Evolutionary conservation across 2,113 vertebrate genomes (phyloP).

Genomic region (Cheilinus undulatus): DNA sequence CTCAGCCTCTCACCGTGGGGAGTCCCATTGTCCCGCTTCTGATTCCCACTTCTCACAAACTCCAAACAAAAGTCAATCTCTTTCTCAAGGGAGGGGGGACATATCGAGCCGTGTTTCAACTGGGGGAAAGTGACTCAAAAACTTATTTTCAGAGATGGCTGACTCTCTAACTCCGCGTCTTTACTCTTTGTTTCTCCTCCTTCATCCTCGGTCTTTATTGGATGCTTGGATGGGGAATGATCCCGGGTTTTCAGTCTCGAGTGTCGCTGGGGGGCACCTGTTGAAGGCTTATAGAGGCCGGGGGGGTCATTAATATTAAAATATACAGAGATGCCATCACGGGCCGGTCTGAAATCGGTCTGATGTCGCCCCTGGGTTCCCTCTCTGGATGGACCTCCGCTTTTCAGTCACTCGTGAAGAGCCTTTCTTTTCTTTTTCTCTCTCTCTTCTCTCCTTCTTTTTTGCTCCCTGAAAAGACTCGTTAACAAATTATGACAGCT

Average conservation of each 20-base stretch:
- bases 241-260: conserved; percentile 62
- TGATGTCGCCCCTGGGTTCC: conserved; percentile 86
- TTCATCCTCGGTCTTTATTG: conserved; percentile 59
- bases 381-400: conserved; percentile 81
- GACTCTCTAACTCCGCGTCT: conserved; percentile 77
- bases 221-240: conserved; percentile 62
- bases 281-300: conserved; percentile 78
- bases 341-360: conserved; percentile 87
- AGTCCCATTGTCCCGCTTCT: conserved; percentile 99
- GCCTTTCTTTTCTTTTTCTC: conserved; percentile 75
- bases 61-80: conserved; percentile 99
- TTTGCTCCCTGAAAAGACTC: conserved; percentile 81
- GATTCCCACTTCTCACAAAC: conserved; percentile 99
- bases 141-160: conserved; percentile 76
- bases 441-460: conserved; percentile 75
- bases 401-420: conserved; percentile 82
- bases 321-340: conserved; percentile 90
- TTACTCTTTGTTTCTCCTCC: conserved; percentile 63
- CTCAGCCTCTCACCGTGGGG: conserved; percentile 96
- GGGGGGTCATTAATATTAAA: conserved; percentile 87
- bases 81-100: conserved; percentile 90
- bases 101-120: conserved; percentile 91
- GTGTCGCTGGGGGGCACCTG: conserved; percentile 81
- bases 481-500: conserved; percentile 90
- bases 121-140: conserved; percentile 92